Percentiles rank a stretch among this genome's conserved stretches.
Evolutionary conservation across 2,113 vertebrate genomes (phyloP).

Genomic region (Engraulis encrasicolus): DNA sequence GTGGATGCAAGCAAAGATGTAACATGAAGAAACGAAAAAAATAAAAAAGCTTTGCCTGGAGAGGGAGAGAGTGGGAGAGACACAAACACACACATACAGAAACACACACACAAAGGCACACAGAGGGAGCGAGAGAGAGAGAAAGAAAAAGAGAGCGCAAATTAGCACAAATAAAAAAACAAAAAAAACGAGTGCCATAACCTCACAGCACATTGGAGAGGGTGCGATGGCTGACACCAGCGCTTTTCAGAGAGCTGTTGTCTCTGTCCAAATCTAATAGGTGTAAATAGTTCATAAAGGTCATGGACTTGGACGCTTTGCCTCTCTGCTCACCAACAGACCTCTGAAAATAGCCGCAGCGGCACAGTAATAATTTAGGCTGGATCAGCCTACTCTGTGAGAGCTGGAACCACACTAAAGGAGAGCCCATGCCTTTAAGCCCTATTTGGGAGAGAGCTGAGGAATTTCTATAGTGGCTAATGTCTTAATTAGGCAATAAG

Average conservation of each 20-base stretch:
- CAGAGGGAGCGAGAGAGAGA: conserved; percentile 26
- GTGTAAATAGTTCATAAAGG: conserved; percentile 63
- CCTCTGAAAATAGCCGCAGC: conserved; percentile 58
- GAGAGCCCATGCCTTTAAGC: conserved; percentile 52
- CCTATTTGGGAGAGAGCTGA: conserved; percentile 60
- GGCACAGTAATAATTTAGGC: conserved; percentile 52
- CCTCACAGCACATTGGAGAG: background rate
- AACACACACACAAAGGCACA: too few species aligned
- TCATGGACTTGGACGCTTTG: conserved; percentile 46
- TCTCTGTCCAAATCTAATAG: conserved; percentile 33
- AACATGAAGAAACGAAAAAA: conserved; percentile 37
- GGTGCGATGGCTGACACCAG: background rate
- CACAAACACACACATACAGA: too few species aligned
- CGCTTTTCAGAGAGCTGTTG: background rate
- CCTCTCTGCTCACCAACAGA: conserved; percentile 54
- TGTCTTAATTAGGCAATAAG: conserved; percentile 80
- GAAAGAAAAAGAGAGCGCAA: background rate
- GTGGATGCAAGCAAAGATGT: conserved; percentile 37
- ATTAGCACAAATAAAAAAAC: background rate
- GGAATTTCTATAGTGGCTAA: conserved; percentile 76
- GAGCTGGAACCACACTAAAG: conserved; percentile 71
- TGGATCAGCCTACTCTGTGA: conserved; percentile 52
- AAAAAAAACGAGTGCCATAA: background rate
- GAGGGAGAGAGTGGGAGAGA: background rate
- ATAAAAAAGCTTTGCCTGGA: conserved; percentile 7